Evolutionary conservation across 2,888 invertebrate genomes (phyloP).

Genomic region (Apeira syringaria): DNA sequence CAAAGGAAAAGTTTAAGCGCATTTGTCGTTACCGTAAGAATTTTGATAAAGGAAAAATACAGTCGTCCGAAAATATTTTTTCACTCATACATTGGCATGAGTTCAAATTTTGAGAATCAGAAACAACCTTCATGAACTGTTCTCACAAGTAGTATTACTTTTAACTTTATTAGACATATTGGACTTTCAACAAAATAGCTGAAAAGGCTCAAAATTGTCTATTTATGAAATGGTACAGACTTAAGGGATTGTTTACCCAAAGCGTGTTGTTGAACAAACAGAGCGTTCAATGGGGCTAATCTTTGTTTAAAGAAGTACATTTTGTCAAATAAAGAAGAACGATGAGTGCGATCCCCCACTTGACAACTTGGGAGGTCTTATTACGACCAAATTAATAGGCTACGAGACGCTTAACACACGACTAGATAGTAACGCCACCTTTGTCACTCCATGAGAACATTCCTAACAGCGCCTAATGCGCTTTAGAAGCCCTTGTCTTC

Average conservation of each 20-base stretch:
- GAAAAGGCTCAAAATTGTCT: too few species aligned
- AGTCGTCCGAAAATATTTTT: too few species aligned
- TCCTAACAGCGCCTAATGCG: slow-evolving; percentile 26
- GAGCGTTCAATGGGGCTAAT: slow-evolving; percentile 41
- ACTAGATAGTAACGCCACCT: slow-evolving; percentile 41
- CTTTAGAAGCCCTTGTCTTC: slow-evolving; percentile 2
- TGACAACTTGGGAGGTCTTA: slow-evolving; percentile 70
- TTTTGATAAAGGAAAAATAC: too few species aligned
- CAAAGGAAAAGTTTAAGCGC: too few species aligned
- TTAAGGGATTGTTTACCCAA: slow-evolving; percentile 41
- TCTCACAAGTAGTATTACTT: too few species aligned
- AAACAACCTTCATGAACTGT: too few species aligned
- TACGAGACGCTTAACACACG: slow-evolving; percentile 41
- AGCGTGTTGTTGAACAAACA: slow-evolving; percentile 27
- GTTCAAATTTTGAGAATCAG: too few species aligned
- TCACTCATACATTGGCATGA: too few species aligned
- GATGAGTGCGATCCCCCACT: slow-evolving; percentile 38
- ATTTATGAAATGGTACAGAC: too few species aligned
- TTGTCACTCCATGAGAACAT: slow-evolving; percentile 50
- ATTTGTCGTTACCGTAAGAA: too few species aligned
- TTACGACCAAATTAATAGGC: slow-evolving; percentile 64
- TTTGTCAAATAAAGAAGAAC: slow-evolving; percentile 57
- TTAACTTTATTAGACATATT: too few species aligned
- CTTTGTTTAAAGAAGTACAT: slow-evolving; percentile 48
- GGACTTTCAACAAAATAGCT: too few species aligned